Evolutionary conservation across 1,140 invertebrate species (phyloP).

Genomic region (Cylas formicarius): DNA sequence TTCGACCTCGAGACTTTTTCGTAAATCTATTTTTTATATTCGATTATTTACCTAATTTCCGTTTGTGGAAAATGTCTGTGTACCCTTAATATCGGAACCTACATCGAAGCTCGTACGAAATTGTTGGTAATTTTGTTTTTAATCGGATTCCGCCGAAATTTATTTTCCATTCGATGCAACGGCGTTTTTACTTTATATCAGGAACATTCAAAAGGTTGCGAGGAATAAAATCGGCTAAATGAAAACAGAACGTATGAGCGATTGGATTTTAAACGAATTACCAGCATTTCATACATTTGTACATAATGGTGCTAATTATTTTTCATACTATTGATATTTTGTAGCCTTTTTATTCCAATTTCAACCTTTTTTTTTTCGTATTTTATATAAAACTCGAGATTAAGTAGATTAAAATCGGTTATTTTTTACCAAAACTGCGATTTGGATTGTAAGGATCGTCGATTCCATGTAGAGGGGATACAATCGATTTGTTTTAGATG

Average conservation of each 20-base stretch:
- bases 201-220: not conserved
- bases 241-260: no score
- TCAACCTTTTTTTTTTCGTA: constrained; percentile 2
- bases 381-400: not conserved
- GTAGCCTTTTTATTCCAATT: constrained; percentile 12
- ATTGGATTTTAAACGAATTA: not conserved
- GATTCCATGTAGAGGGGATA: not conserved
- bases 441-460: not conserved
- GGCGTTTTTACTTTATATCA: not conserved
- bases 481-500: constrained; percentile 22
- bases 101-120: not conserved
- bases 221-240: constrained; percentile 2
- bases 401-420: not conserved
- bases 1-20: no score
- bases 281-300: constrained; percentile 2
- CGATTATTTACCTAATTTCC: no score
- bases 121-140: not conserved
- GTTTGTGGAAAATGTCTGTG: no score
- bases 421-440: constrained; percentile 8
- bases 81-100: not conserved
- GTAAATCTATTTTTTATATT: no score
- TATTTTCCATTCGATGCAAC: not conserved
- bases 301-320: constrained; percentile 27
- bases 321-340: constrained; percentile 8
- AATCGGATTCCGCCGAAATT: no score